phyloP scores from a whole-genome alignment of 2,797 vertebrate species.

The Crocidura indochinensis region DNA sequence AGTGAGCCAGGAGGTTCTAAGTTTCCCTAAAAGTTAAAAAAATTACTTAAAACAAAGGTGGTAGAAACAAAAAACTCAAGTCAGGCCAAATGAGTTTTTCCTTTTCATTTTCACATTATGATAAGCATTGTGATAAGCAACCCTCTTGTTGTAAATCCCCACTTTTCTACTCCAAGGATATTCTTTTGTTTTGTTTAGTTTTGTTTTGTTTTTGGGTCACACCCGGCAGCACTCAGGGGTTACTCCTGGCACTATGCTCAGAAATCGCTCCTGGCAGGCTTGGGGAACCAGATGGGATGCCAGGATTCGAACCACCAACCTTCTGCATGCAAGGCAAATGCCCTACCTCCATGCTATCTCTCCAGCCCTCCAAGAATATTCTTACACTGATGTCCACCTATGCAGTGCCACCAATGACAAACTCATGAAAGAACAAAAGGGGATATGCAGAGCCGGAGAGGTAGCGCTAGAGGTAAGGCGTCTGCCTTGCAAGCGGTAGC shows the following conservation, averaged over 20 bases:
- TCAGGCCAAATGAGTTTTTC: constrained; percentile 7
- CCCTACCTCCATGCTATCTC: no score
- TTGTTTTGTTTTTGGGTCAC: neutral
- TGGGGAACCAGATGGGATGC: no score
- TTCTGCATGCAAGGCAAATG: no score
- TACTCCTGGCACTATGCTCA: no score
- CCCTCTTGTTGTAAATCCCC: neutral
- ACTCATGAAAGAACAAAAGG: constrained; percentile 11
- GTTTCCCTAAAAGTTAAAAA: neutral
- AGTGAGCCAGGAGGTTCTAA: no score
- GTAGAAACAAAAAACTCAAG: constrained; percentile 40
- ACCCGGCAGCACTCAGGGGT: no score
- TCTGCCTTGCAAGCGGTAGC: no score
- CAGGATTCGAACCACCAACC: no score
- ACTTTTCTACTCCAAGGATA: neutral
- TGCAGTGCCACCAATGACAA: neutral
- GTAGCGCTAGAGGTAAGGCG: no score
- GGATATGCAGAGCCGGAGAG: no score
- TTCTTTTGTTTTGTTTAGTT: neutral
- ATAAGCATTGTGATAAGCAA: neutral
- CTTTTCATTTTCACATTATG: neutral
- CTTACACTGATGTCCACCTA: neutral
- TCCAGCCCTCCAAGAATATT: neutral
- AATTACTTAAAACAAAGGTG: constrained; percentile 17
- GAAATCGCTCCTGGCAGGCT: no score